Evolutionary conservation across 1,140 invertebrate genomes (phyloP).

Genomic region (Neodiprion fabricii): DNA sequence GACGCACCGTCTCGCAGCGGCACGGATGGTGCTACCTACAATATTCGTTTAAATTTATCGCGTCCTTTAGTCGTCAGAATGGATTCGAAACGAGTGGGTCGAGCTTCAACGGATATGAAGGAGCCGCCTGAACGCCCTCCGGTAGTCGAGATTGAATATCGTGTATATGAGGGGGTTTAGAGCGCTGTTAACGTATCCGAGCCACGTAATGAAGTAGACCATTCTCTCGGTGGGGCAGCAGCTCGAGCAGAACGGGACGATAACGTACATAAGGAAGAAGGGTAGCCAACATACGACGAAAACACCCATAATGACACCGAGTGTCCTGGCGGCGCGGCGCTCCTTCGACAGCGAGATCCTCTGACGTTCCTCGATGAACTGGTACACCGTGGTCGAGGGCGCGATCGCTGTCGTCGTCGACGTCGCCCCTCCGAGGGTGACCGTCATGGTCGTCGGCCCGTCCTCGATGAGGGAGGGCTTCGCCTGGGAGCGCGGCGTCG

Average conservation of each 20-base stretch:
- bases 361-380: slow-evolving; percentile 93
- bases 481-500: slow-evolving; percentile 51
- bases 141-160: slow-evolving; percentile 96
- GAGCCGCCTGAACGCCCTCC: slow-evolving; percentile 89
- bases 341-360: slow-evolving; percentile 92
- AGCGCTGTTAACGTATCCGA: slow-evolving; percentile 97
- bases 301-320: slow-evolving; percentile 94
- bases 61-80: not conserved
- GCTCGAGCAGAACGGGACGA: slow-evolving; percentile 82
- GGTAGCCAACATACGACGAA: slow-evolving; percentile 97
- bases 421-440: slow-evolving; percentile 30
- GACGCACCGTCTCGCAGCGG: too few species aligned
- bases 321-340: slow-evolving; percentile 86
- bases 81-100: not conserved
- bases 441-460: slow-evolving; percentile 53
- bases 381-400: slow-evolving; percentile 72
- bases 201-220: slow-evolving; percentile 93
- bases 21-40: too few species aligned
- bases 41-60: too few species aligned
- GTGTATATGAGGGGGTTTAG: slow-evolving; percentile 97
- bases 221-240: slow-evolving; percentile 82
- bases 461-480: slow-evolving; percentile 54
- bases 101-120: slow-evolving; percentile 69
- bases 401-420: slow-evolving; percentile 35
- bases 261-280: slow-evolving; percentile 95